Conservation (phyloP, 2,888 invertebrate species). For the Netelia virgata region DNA sequence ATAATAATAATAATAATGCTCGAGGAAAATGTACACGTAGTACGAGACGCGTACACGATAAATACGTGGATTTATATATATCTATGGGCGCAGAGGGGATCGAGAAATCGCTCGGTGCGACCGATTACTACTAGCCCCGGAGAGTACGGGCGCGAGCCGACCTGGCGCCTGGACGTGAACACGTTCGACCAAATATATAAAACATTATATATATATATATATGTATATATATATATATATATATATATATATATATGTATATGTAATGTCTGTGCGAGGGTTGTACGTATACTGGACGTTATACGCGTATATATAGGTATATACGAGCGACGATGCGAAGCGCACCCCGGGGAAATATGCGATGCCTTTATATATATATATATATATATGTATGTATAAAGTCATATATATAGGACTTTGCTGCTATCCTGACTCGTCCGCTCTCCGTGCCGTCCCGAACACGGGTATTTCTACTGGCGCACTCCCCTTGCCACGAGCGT, state of each 20-base stretch:
- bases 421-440: background rate
- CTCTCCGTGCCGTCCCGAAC: background rate
- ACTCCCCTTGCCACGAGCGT: background rate
- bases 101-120: conserved; percentile 43
- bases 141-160: conserved; percentile 18
- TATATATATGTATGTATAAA: background rate
- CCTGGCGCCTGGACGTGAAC: background rate
- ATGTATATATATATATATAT: too few species aligned
- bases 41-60: background rate
- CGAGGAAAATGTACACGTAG: background rate
- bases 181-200: background rate
- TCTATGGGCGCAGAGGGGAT: conserved; percentile 41
- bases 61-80: conserved; percentile 8
- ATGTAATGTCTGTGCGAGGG: background rate
- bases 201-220: too few species aligned
- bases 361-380: conserved; percentile 6
- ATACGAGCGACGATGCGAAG: conserved; percentile 30
- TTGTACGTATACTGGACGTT: background rate
- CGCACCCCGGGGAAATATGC: conserved; percentile 56
- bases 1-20: background rate
- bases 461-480: conserved; percentile 6
- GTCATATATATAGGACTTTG: background rate
- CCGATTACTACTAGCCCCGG: conserved; percentile 34
- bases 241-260: too few species aligned
- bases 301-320: background rate